phyloP scores from a whole-genome alignment of 1,140 invertebrate genomes.

The Hormaphis cornu region DNA sequence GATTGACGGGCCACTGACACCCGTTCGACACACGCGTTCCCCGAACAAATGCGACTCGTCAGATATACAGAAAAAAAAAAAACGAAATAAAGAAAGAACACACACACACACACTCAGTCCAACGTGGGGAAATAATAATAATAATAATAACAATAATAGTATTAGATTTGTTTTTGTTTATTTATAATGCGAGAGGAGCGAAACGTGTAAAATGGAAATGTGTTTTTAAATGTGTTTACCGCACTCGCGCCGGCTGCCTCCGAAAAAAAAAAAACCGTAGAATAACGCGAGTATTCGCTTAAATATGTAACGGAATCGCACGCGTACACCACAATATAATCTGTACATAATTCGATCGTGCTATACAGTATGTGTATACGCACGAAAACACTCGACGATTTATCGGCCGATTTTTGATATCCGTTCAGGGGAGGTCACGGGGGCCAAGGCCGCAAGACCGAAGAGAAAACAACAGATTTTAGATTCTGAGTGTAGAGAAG shows the following conservation, averaged over 20 bases:
- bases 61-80: not conserved
- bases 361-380: no score
- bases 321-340: no score
- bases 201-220: slow-evolving; percentile 19
- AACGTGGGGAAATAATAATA: slow-evolving; percentile 7
- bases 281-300: not conserved
- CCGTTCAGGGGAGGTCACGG: no score
- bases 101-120: no score
- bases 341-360: no score
- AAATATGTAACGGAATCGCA: not conserved
- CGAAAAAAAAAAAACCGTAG: not conserved
- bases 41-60: slow-evolving; percentile 21
- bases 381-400: no score
- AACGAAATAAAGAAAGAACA: not conserved
- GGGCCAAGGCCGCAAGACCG: no score
- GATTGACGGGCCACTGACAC: slow-evolving; percentile 19
- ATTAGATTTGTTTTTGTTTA: slow-evolving; percentile 19
- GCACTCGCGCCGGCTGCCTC: not conserved
- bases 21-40: slow-evolving; percentile 13
- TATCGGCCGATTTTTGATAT: no score
- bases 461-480: no score
- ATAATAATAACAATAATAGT: no score
- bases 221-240: slow-evolving; percentile 27
- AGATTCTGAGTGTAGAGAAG: no score
- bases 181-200: slow-evolving; percentile 2